phyloP scores from a whole-genome alignment of 2,797 vertebrate genomes.

The Petrocephalus sullivani region DNA sequence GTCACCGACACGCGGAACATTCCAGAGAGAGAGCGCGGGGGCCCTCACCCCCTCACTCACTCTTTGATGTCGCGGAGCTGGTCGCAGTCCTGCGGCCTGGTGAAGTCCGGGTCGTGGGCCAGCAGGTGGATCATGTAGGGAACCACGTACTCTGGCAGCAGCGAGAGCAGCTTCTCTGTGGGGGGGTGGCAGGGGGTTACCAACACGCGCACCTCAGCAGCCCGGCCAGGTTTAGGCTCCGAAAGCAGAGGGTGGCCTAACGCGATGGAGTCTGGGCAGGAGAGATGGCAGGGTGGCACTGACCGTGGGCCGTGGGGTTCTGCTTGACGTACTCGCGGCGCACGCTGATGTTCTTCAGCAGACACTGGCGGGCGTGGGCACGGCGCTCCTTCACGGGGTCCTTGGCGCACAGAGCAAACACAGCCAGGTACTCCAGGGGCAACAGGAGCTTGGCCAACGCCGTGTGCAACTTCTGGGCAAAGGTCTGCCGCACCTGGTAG shows the following conservation, averaged over 20 bases:
- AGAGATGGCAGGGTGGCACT: conserved; percentile 35
- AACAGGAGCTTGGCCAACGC: conserved; percentile 88
- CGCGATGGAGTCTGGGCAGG: background rate
- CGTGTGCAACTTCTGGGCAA: conserved; percentile 94
- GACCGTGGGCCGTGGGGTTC: conserved; percentile 84
- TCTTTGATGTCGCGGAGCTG: conserved; percentile 98
- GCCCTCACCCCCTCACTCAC: conserved; percentile 64
- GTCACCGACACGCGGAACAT: background rate
- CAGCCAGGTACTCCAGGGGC: conserved; percentile 93
- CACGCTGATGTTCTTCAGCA: conserved; percentile 97
- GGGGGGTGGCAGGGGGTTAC: background rate
- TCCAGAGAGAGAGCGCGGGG: background rate
- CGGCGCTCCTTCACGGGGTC: conserved; percentile 97
- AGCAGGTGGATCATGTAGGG: conserved; percentile 96
- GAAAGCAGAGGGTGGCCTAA: background rate
- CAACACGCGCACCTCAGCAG: too few species aligned
- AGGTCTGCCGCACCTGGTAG: conserved; percentile 98
- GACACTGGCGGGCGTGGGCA: conserved; percentile 94
- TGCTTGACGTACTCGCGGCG: conserved; percentile 96
- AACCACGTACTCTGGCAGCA: conserved; percentile 94
- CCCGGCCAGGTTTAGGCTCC: background rate
- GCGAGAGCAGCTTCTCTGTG: conserved; percentile 86
- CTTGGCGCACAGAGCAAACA: conserved; percentile 96
- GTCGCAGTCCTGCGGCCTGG: conserved; percentile 93
- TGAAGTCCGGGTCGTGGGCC: conserved; percentile 97